Conservation (phyloP, 1,140 invertebrate species). For the Nephila pilipes region DNA sequence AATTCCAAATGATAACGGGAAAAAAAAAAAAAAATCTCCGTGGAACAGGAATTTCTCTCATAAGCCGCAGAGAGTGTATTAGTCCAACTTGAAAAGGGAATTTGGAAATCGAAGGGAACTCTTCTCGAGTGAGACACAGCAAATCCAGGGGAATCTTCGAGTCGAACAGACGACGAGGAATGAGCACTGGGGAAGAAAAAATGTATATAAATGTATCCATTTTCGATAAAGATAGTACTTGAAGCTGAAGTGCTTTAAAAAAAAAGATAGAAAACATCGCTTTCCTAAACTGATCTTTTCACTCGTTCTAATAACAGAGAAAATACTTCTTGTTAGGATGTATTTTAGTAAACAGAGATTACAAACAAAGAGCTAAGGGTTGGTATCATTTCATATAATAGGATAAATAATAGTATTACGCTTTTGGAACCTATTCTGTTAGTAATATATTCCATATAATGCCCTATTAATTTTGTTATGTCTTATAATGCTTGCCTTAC, state of each 20-base stretch:
- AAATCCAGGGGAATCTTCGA: not conserved
- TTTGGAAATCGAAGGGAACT: constrained; percentile 14
- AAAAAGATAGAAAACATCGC: not conserved
- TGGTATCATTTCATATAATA: no score
- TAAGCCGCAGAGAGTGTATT: not conserved
- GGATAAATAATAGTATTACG: no score
- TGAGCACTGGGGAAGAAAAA: not conserved
- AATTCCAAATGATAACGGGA: not conserved
- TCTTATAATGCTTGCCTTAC: no score
- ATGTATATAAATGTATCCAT: not conserved
- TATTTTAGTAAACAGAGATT: no score
- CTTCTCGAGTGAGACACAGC: not conserved
- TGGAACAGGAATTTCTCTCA: not conserved
- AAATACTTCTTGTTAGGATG: not conserved
- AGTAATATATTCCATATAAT: no score
- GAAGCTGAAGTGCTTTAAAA: not conserved
- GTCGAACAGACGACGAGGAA: not conserved
- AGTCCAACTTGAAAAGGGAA: not conserved
- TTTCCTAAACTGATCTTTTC: not conserved
- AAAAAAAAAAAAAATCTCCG: no score
- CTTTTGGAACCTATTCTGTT: no score
- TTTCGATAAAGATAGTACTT: not conserved
- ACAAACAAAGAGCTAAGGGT: no score
- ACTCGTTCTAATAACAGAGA: not conserved
- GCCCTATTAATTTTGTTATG: no score